These are phyloP conservation scores for Actinia equina DNA, from an alignment of 64 coral and sea anemone genomes.

Conservation along the genomic window DNA sequence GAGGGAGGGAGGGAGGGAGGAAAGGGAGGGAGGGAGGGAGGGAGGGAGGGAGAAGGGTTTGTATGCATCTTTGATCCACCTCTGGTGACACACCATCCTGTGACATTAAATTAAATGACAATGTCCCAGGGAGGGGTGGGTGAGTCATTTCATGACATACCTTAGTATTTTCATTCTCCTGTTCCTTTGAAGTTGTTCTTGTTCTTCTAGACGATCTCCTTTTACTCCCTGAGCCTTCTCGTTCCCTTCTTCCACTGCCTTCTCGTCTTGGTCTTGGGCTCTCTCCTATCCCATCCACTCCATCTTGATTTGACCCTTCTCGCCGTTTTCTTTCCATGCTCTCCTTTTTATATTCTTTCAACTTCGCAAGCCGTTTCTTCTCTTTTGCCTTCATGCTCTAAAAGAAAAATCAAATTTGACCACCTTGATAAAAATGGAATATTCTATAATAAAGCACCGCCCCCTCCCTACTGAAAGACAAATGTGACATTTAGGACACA, in stretches of 20 bases:
- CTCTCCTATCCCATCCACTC: neutral
- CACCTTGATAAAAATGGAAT: too few relatives aligned
- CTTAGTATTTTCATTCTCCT: neutral
- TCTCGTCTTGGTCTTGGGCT: conserved; percentile 1
- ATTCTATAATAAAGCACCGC: too few relatives aligned
- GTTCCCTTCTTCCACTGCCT: conserved; percentile 23
- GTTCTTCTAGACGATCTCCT: conserved; percentile 3
- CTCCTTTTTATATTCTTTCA: conserved; percentile 55
- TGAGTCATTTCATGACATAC: neutral
- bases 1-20: too few relatives aligned
- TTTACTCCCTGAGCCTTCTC: conserved; percentile 38
- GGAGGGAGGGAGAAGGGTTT: too few relatives aligned
- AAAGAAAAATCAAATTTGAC: neutral
- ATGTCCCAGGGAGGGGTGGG: neutral
- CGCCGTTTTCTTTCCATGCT: conserved; percentile 34
- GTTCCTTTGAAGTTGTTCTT: neutral
- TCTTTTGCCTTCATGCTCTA: conserved; percentile 62
- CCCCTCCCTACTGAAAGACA: too few relatives aligned
- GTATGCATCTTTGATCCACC: too few relatives aligned
- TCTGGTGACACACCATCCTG: too few relatives aligned
- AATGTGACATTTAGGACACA: too few relatives aligned
- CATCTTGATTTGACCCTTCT: conserved; percentile 10
- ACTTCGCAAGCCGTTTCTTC: conserved; percentile 43
- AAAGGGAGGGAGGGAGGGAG: too few relatives aligned
- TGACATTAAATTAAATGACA: too few relatives aligned